These are phyloP conservation scores for Sisor rabdophorus DNA, from an alignment of 2,113 vertebrate species.

Conservation along the genomic window DNA sequence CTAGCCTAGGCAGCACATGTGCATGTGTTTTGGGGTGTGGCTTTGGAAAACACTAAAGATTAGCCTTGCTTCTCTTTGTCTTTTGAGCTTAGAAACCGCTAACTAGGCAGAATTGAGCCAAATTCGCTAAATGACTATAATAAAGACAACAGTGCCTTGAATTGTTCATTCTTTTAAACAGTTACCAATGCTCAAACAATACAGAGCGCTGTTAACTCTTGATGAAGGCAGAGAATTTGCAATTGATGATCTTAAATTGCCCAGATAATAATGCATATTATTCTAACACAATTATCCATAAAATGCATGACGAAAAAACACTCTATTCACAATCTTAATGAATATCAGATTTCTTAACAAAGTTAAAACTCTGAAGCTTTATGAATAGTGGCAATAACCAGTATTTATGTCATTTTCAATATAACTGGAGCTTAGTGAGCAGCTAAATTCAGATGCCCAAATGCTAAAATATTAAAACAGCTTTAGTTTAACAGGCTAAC, in stretches of 20 bases:
- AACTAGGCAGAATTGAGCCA: neutral
- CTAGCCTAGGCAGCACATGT: neutral
- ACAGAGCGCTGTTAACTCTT: neutral
- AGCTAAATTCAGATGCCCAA: too few relatives aligned
- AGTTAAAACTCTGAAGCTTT: neutral
- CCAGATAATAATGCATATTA: neutral
- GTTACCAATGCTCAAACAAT: neutral
- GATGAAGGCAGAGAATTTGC: neutral
- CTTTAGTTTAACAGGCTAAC: too few relatives aligned
- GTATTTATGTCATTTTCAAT: too few relatives aligned
- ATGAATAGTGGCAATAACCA: too few relatives aligned
- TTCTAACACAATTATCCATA: neutral
- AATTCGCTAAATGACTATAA: neutral
- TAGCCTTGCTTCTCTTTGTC: neutral
- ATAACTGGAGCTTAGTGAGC: too few relatives aligned
- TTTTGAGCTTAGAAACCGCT: neutral
- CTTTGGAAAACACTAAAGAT: neutral
- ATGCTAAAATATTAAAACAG: too few relatives aligned
- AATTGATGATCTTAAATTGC: neutral
- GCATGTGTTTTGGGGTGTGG: conserved; percentile 13
- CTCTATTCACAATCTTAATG: neutral
- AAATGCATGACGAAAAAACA: neutral
- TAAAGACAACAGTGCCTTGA: conserved; percentile 1
- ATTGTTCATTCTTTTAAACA: conserved; percentile 1
- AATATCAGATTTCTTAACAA: neutral